Evolutionary conservation across 2,888 invertebrate genomes (phyloP).

Genomic region (Gari tellinella): DNA sequence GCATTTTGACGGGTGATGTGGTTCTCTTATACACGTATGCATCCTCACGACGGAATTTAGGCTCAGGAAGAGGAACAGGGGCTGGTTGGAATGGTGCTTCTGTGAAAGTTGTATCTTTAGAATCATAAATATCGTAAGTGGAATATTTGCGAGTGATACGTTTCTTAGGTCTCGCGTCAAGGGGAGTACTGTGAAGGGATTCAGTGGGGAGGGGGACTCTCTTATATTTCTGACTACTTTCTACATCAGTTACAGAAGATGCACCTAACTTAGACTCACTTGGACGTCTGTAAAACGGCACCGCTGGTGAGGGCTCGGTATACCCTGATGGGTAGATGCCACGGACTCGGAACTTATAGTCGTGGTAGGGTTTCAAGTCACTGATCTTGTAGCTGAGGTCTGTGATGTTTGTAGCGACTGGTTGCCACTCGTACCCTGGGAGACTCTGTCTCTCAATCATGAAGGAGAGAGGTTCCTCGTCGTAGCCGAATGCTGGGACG

Average conservation of each 20-base stretch:
- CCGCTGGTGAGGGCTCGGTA: conserved; percentile 97
- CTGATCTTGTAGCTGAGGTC: conserved; percentile 74
- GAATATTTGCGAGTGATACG: conserved; percentile 29
- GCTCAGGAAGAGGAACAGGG: conserved; percentile 1
- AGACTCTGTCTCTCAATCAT: conserved; percentile 76
- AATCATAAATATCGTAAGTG: conserved; percentile 37
- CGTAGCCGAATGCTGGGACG: conserved; percentile 69
- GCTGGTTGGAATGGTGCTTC: conserved; percentile 22
- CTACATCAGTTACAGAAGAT: conserved; percentile 34
- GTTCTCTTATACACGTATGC: conserved; percentile 53
- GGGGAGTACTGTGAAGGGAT: conserved; percentile 29
- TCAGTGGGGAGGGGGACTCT: conserved; percentile 23
- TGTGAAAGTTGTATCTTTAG: conserved; percentile 7
- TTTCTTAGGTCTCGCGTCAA: conserved; percentile 28
- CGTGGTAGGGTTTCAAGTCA: conserved; percentile 93
- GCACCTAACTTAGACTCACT: conserved; percentile 68
- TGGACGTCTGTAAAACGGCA: conserved; percentile 84
- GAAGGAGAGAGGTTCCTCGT: conserved; percentile 75
- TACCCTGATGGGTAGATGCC: conserved; percentile 96
- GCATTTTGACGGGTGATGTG: conserved; percentile 14
- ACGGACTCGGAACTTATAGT: conserved; percentile 97
- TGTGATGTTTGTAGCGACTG: conserved; percentile 72
- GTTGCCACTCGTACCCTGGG: conserved; percentile 76
- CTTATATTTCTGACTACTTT: conserved; percentile 16
- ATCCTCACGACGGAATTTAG: conserved; percentile 37